Conservation (phyloP, 2,888 invertebrate species). For the Callimorpha dominula region DNA sequence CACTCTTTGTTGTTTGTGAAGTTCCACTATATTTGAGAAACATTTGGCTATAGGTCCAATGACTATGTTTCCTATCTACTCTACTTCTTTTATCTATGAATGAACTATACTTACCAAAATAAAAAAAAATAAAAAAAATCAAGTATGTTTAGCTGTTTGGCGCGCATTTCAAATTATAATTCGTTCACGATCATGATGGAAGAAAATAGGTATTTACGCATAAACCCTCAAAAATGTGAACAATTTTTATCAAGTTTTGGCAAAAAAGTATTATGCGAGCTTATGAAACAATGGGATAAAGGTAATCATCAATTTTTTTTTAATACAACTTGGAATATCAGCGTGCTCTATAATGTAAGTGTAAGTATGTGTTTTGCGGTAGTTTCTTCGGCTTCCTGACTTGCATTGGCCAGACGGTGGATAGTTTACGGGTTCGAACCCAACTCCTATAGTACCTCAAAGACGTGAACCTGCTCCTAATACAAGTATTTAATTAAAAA, state of each 20-base stretch:
- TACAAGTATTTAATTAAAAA: not conserved
- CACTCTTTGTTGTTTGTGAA: no score
- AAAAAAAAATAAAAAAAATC: no score
- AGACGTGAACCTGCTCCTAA: not conserved
- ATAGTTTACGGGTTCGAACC: no score
- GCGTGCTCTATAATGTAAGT: no score
- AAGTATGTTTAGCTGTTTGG: no score
- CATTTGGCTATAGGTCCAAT: no score
- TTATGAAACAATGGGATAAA: conserved; percentile 58
- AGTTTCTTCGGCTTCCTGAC: not conserved
- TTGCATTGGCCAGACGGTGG: no score
- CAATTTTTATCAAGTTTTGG: conserved; percentile 70
- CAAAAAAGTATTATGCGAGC: conserved; percentile 63
- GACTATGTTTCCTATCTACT: no score
- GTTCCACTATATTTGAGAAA: no score
- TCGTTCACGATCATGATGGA: conserved; percentile 30
- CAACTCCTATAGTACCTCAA: not conserved
- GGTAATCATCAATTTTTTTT: conserved; percentile 42
- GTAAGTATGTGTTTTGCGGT: not conserved
- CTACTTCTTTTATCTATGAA: no score
- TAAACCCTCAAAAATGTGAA: conserved; percentile 55
- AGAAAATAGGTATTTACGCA: conserved; percentile 22
- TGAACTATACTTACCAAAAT: no score
- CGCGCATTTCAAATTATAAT: not conserved
- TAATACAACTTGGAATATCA: not conserved